Evolutionary conservation across 2,113 vertebrate genomes (phyloP).

Genomic region (Leiothrix lutea): DNA sequence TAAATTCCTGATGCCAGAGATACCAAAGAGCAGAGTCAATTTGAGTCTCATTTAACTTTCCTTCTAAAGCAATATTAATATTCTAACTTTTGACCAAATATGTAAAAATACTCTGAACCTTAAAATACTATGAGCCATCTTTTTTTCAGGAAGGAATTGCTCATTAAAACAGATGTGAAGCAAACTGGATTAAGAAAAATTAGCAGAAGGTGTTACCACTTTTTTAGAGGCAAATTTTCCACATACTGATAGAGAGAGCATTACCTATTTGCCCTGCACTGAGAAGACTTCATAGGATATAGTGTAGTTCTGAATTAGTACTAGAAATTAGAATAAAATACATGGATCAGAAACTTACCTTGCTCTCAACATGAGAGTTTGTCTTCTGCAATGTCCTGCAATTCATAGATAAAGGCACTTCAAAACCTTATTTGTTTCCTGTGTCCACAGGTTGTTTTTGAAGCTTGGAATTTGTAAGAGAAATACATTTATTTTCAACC

Average conservation of each 20-base stretch:
- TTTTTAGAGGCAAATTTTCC: neutral
- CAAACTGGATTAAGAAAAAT: neutral
- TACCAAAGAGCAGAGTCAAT: neutral
- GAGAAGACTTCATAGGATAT: neutral
- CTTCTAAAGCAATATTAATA: neutral
- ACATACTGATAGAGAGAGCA: neutral
- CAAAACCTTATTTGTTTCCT: neutral
- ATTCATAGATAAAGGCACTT: neutral
- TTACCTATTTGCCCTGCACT: neutral
- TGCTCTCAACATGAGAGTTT: neutral
- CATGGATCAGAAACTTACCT: neutral
- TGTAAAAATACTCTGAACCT: neutral
- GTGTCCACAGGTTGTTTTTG: neutral
- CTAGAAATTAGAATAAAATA: neutral
- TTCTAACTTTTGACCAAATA: neutral
- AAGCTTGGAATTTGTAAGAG: neutral
- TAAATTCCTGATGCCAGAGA: neutral
- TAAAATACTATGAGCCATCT: neutral
- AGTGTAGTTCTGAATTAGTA: neutral
- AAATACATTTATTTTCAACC: neutral
- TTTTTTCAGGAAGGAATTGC: neutral
- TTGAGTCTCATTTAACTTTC: neutral
- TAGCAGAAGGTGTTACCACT: neutral
- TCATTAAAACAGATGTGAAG: neutral
- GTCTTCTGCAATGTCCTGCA: neutral